Conservation (phyloP, 2,888 invertebrate species). For the Mythimna lalbum region DNA sequence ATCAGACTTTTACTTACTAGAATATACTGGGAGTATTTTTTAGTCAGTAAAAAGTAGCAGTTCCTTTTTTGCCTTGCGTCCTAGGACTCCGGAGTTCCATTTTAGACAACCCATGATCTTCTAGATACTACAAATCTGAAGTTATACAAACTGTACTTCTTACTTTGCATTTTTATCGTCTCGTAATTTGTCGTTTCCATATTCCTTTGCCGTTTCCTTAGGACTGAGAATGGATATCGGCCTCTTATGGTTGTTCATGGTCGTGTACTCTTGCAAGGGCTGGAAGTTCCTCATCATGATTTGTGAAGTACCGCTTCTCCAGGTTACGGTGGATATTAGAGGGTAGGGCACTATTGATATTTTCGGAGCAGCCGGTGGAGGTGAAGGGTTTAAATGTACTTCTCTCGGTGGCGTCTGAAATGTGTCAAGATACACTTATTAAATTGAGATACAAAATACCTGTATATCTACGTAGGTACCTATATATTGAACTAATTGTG, state of each 20-base stretch:
- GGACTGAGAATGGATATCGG: conserved; percentile 14
- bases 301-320: conserved; percentile 68
- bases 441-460: background rate
- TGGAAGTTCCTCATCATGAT: conserved; percentile 75
- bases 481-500: too few species aligned
- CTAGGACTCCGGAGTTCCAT: too few species aligned
- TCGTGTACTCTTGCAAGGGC: conserved; percentile 53
- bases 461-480: too few species aligned
- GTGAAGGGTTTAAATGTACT: conserved; percentile 44
- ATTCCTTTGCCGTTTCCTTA: conserved; percentile 11
- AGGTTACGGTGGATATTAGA: conserved; percentile 64
- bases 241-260: background rate
- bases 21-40: too few species aligned
- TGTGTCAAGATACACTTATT: background rate
- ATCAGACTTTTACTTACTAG: too few species aligned
- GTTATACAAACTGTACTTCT: background rate
- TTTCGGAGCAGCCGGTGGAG: conserved; percentile 44
- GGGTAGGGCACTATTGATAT: conserved; percentile 66
- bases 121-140: background rate
- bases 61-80: too few species aligned
- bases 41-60: too few species aligned
- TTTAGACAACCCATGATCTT: too few species aligned
- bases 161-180: background rate
- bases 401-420: conserved; percentile 18
- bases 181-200: background rate